Conservation (phyloP, 2,113 vertebrate genomes). For the Calcarius ornatus region DNA sequence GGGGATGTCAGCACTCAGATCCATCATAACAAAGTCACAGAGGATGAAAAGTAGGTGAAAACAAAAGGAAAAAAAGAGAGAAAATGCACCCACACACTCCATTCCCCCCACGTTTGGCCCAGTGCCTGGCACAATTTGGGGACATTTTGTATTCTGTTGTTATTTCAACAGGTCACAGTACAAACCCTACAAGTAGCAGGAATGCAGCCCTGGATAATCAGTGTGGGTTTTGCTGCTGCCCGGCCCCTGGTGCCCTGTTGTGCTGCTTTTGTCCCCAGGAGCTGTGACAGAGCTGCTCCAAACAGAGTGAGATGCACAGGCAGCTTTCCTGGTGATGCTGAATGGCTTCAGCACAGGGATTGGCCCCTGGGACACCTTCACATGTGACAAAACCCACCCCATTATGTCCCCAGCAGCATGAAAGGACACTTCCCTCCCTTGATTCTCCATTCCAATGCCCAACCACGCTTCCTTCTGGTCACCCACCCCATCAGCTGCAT, state of each 20-base stretch:
- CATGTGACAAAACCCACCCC: fast-evolving
- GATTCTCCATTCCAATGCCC: not conserved
- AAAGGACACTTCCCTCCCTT: not conserved
- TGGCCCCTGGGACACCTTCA: not conserved
- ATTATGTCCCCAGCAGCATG: fast-evolving
- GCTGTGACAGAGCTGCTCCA: not conserved
- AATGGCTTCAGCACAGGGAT: not conserved
- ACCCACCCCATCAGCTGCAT: not conserved
- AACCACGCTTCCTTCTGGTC: not conserved
- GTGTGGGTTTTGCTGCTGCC: not conserved
- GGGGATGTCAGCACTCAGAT: not conserved
- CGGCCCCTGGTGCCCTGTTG: not conserved
- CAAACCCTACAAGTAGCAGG: not conserved
- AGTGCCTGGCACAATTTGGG: not conserved
- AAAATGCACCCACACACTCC: not conserved
- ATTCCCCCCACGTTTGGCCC: not conserved
- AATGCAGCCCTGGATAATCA: not conserved
- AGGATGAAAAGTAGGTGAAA: not conserved
- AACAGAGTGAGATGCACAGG: not conserved
- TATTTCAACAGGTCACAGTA: not conserved
- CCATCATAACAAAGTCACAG: not conserved
- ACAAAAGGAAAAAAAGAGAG: not conserved
- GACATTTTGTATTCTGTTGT: not conserved
- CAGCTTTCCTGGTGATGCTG: fast-evolving
- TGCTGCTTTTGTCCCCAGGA: not conserved